phyloP scores from a whole-genome alignment of 2,888 invertebrate genomes.

The Drosophila pseudotalamancana region DNA sequence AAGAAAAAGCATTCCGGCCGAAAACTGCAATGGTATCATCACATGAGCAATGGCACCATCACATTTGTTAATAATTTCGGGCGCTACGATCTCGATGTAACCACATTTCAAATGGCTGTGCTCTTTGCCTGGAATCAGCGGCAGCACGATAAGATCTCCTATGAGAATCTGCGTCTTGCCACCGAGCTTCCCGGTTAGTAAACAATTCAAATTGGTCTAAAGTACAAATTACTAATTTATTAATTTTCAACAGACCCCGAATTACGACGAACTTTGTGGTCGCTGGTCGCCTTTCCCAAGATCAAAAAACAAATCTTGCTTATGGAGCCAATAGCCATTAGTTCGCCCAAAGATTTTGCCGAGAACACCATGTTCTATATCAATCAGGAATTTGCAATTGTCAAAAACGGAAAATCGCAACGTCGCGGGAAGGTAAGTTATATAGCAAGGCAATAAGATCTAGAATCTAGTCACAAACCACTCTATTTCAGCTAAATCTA shows the following conservation, averaged over 20 bases:
- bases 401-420: constrained; percentile 97
- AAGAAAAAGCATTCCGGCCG: constrained; percentile 98
- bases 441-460: neutral
- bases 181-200: constrained; percentile 94
- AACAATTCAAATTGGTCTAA: neutral
- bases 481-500: constrained; percentile 89
- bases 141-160: constrained; percentile 95
- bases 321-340: constrained; percentile 90
- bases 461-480: neutral
- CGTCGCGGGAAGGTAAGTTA: constrained; percentile 92
- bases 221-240: neutral
- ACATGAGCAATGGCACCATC: constrained; percentile 99
- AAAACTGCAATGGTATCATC: constrained; percentile 99
- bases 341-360: constrained; percentile 96
- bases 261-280: constrained; percentile 97
- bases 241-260: constrained; percentile 89
- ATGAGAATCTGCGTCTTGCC: constrained; percentile 97
- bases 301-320: constrained; percentile 95
- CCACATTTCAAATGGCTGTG: constrained; percentile 99
- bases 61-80: constrained; percentile 97
- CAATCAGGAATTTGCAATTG: constrained; percentile 97
- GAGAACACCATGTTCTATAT: constrained; percentile 98
- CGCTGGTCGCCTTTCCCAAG: constrained; percentile 97
- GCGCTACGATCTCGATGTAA: constrained; percentile 98
- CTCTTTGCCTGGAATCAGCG: constrained; percentile 99